Percentiles rank a stretch among this genome's conserved stretches.
Conservation (phyloP, 2,113 vertebrate genomes). For the Notothenia rossii region DNA sequence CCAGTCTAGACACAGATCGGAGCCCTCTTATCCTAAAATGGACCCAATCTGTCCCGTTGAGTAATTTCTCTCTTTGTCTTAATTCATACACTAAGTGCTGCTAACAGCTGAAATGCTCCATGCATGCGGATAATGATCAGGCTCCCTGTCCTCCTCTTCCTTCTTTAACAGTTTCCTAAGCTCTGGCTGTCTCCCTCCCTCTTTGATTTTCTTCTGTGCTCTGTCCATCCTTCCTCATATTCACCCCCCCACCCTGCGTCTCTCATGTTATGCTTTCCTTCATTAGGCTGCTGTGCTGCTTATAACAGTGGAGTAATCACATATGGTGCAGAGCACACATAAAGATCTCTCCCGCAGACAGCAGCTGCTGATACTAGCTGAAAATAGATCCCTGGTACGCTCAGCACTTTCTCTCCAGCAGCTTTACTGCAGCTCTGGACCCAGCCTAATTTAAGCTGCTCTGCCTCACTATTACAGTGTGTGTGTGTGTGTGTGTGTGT, state of each 20-base stretch:
- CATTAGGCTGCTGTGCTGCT: conserved; percentile 90
- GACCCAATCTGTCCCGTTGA: conserved; percentile 92
- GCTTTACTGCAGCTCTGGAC: conserved; percentile 85
- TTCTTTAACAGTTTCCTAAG: conserved; percentile 80
- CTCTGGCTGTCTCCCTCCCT: conserved; percentile 71
- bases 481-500: not conserved
- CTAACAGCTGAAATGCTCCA: conserved; percentile 90
- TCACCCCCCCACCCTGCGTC: conserved; percentile 27
- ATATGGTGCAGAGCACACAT: conserved; percentile 91
- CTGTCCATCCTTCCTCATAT: conserved; percentile 44
- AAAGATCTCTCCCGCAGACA: conserved; percentile 92
- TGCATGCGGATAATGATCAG: conserved; percentile 88
- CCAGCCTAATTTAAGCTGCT: conserved; percentile 86
- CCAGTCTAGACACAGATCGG: conserved; percentile 80
- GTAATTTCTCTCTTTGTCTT: conserved; percentile 93
- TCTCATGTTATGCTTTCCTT: conserved; percentile 84
- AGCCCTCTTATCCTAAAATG: conserved; percentile 89
- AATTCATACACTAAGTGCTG: conserved; percentile 89
- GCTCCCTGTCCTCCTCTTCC: conserved; percentile 49
- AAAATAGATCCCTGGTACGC: conserved; percentile 93
- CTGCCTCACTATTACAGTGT: conserved; percentile 84
- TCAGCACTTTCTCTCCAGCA: conserved; percentile 93
- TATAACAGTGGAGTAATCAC: conserved; percentile 92
- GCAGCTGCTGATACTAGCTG: conserved; percentile 98
- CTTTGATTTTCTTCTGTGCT: conserved; percentile 75